A percentile compares a stretch with the other conserved stretches of the same genome.
phyloP scores from a whole-genome alignment of 2,113 vertebrate species.

The Lichenostomus cassidix region DNA sequence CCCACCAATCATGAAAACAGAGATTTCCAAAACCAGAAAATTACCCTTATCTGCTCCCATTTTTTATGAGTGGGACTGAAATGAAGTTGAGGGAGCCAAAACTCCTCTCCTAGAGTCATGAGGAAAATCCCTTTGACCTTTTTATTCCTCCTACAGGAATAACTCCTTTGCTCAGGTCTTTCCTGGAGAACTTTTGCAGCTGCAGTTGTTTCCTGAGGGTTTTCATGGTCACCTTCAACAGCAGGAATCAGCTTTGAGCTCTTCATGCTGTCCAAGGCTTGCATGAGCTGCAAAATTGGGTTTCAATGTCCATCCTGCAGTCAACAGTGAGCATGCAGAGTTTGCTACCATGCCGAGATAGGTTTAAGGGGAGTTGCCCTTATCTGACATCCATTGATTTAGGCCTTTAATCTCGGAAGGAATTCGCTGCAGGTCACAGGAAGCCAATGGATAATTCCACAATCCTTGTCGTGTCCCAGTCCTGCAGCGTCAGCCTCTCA shows the following conservation, averaged over 20 bases:
- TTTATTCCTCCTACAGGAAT: neutral
- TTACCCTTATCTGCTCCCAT: neutral
- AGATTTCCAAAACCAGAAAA: neutral
- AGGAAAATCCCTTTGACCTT: neutral
- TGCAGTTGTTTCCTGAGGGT: neutral
- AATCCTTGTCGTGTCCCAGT: rapidly evolving
- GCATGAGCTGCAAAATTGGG: rapidly evolving
- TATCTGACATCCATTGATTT: neutral
- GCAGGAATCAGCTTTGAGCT: neutral
- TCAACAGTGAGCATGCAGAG: neutral
- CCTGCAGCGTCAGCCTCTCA: rapidly evolving
- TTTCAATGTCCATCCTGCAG: neutral
- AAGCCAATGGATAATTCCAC: neutral
- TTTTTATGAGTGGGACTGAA: neutral
- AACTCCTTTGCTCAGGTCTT: neutral
- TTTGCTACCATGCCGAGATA: rapidly evolving
- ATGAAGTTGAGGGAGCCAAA: neutral
- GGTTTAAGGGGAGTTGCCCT: neutral
- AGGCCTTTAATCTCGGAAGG: neutral
- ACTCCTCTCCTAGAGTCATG: neutral
- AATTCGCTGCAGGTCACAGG: neutral
- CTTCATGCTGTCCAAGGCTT: neutral
- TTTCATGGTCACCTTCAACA: neutral
- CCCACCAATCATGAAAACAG: neutral
- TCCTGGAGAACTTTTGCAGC: neutral